Percentiles rank a stretch among this genome's conserved stretches.
Conservation (phyloP, 2,113 vertebrate genomes). For the Mesitornis unicolor region DNA sequence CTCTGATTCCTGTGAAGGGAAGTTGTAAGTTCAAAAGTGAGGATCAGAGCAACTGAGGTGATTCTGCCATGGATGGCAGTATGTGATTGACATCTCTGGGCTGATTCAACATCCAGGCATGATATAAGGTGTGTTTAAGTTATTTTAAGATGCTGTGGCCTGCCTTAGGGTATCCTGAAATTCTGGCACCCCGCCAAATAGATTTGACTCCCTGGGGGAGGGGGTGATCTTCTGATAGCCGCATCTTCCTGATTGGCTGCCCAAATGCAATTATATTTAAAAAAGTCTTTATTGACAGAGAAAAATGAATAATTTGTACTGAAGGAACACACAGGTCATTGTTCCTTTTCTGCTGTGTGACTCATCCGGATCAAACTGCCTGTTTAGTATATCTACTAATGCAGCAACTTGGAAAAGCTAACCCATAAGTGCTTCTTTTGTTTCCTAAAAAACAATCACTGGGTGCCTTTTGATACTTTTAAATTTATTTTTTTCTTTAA, state of each 20-base stretch:
- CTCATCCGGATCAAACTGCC: constrained; percentile 16
- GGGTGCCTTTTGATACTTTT: background rate
- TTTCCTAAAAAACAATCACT: constrained; percentile 46
- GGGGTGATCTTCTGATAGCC: constrained; percentile 20
- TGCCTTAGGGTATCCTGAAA: constrained; percentile 33
- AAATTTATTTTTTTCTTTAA: background rate
- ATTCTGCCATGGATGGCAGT: background rate
- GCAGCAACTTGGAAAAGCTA: constrained; percentile 12
- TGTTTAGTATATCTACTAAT: background rate
- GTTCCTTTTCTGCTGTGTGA: constrained; percentile 28
- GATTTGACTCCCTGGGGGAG: background rate
- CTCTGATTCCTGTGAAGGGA: background rate
- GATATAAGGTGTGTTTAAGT: constrained; percentile 40
- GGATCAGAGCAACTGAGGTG: background rate
- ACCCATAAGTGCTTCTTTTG: constrained; percentile 31
- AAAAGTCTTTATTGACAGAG: constrained; percentile 31
- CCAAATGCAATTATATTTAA: constrained; percentile 19
- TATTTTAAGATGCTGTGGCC: constrained; percentile 44
- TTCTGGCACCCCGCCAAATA: background rate
- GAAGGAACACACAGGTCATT: constrained; percentile 66
- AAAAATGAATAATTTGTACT: constrained; percentile 4
- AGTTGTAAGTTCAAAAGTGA: constrained; percentile 39
- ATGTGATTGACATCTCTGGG: constrained; percentile 33
- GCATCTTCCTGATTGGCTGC: constrained; percentile 27
- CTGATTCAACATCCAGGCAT: constrained; percentile 59